Evolutionary conservation across 2,113 vertebrate species (phyloP).

Genomic region (Corythoichthys haematopterus): DNA sequence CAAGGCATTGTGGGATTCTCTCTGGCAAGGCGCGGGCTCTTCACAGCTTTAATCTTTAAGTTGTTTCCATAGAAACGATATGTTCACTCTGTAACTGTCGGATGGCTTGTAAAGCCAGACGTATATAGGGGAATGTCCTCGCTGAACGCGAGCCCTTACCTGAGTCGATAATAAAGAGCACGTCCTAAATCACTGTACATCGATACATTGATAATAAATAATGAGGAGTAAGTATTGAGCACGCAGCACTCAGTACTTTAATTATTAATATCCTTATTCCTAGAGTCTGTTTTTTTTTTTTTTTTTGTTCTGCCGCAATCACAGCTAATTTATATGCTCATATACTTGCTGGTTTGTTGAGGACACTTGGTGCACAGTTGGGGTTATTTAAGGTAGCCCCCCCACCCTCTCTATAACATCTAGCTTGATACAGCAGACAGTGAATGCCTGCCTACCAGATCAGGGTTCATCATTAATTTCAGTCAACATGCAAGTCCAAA

Average conservation of each 20-base stretch:
- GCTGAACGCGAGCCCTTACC: constrained; percentile 22
- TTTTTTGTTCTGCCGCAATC: background rate
- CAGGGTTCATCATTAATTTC: background rate
- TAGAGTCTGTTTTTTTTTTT: background rate
- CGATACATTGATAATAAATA: constrained; percentile 40
- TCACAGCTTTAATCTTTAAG: constrained; percentile 74
- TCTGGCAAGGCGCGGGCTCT: constrained; percentile 57
- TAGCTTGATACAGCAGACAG: constrained; percentile 9
- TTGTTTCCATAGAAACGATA: constrained; percentile 78
- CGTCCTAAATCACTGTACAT: constrained; percentile 31
- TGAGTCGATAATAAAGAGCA: constrained; percentile 18
- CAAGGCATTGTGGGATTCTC: constrained; percentile 65
- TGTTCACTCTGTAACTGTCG: constrained; percentile 48
- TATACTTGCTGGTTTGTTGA: constrained; percentile 5
- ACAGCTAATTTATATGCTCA: constrained; percentile 2
- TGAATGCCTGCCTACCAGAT: background rate
- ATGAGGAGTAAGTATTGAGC: constrained; percentile 20
- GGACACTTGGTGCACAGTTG: constrained; percentile 4
- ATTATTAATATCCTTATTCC: constrained; percentile 7
- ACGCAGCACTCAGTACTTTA: constrained; percentile 7
- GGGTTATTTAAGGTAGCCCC: constrained; percentile 28
- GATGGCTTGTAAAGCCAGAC: constrained; percentile 40
- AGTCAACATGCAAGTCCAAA: background rate
- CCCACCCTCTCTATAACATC: background rate
- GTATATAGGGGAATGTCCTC: constrained; percentile 38